A percentile compares a stretch with the other conserved stretches of the same genome.
Evolutionary conservation across 1,140 invertebrate species (phyloP).

Genomic region (Zaprionus tsacasi): DNA sequence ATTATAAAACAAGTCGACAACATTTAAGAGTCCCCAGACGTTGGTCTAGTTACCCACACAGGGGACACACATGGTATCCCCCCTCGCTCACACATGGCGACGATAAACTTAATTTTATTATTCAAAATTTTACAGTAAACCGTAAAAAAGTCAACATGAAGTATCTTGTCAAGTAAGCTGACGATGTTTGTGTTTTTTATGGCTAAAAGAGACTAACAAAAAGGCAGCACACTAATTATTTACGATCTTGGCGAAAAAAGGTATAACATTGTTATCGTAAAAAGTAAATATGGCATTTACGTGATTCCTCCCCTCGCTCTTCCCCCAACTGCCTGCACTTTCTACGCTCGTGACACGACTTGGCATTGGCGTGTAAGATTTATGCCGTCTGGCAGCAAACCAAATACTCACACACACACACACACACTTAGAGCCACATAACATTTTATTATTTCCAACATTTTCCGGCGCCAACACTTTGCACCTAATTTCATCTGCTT

Average conservation of each 20-base stretch:
- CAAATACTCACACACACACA: constrained; percentile 27
- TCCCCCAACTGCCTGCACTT: background rate
- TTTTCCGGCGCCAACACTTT: constrained; percentile 56
- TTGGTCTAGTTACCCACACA: constrained; percentile 6
- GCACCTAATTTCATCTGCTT: constrained; percentile 65
- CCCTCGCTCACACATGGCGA: constrained; percentile 5
- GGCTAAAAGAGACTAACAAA: constrained; percentile 25
- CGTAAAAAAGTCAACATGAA: constrained; percentile 42
- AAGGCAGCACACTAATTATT: constrained; percentile 68
- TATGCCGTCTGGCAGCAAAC: constrained; percentile 31
- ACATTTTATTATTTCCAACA: constrained; percentile 55
- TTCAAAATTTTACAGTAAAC: constrained; percentile 48
- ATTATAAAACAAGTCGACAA: constrained; percentile 10
- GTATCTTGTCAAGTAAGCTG: constrained; percentile 22
- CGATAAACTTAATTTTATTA: constrained; percentile 55
- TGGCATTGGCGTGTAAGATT: constrained; percentile 44
- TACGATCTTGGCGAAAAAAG: constrained; percentile 46
- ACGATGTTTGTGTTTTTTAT: constrained; percentile 23
- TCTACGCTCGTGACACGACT: background rate
- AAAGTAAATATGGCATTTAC: constrained; percentile 63
- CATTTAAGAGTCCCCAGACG: background rate
- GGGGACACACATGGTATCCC: background rate
- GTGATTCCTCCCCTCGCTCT: constrained; percentile 41
- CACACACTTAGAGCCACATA: constrained; percentile 31
- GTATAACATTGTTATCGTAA: constrained; percentile 68